Evolutionary conservation across 2,888 invertebrate genomes (phyloP), one percentile per base, ranked within the genome.

Genomic region (Yponomeuta malinellus): DNA sequence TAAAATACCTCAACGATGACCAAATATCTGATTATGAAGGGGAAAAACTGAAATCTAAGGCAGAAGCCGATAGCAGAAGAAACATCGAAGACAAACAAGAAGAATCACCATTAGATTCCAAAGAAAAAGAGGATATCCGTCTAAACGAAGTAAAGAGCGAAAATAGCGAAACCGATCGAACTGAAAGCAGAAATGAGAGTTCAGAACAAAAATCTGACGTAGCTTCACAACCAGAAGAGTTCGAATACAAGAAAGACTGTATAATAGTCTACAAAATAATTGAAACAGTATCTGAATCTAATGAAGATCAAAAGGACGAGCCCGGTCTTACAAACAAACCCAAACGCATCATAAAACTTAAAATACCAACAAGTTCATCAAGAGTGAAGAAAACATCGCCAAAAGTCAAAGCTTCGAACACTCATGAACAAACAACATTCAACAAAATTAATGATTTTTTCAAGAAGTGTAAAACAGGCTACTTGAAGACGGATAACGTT

Each of bases 1-100:
- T 78, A 4, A 74, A 72, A 69, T 82, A 78, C 63, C 75, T 76
- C 15, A 74, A 73, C n/a, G 80, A 82, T 37, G 74, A 75, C 31
- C 71, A 70, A 10, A n/a, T 67, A 33, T 9, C n/a, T 67, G 67
- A 43, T n/a, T 29, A 67, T 12, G 43, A 67, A 23, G 64, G 64
- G 12, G 64, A 64, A 6, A 31, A 10, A 64, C 52, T 59, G 15
- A 59, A 59, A 59, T 59, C 15, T 59, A 59, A 59, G 3, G 15
- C 12, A 5, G 52, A 59, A 4, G 15, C 12, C 3, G 12, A 59
- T 15, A 65, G 31, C 33, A 29, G 10, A 6, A 29, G 0, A 1
- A 29, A 8, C 10, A 31, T 65, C 33, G 65, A 10, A 29, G 65
- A 65, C 12, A n/a, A 43, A 37, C 37, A 66, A 3, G 33, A 67